Percentiles rank a stretch among this genome's conserved stretches.
Conservation (phyloP, 37 sponge, comb jelly and placozoan genomes). For the Cliona cf. orientalis region DNA sequence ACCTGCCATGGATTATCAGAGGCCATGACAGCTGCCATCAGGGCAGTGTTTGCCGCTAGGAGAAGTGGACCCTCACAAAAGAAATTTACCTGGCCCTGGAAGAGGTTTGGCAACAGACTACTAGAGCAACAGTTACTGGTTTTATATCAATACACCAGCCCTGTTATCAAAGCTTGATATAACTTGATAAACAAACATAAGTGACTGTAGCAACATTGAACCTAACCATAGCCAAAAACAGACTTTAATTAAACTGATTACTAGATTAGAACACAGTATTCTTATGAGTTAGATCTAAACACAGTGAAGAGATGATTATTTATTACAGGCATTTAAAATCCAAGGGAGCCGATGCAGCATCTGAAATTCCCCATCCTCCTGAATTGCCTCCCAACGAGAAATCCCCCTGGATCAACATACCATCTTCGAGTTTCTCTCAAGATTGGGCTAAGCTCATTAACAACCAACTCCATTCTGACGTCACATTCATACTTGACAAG, state of each 20-base stretch:
- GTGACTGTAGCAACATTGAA: too few species aligned
- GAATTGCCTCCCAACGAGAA: slow-evolving; percentile 63
- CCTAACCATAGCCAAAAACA: too few species aligned
- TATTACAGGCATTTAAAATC: slow-evolving; percentile 1
- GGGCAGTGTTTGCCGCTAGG: slow-evolving; percentile 12
- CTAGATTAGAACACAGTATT: too few species aligned
- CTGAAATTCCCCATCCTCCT: slow-evolving; percentile 79
- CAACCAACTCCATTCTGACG: slow-evolving; percentile 44
- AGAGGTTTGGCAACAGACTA: too few species aligned
- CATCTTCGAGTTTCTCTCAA: slow-evolving; percentile 35
- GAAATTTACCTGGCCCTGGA: slow-evolving; percentile 53
- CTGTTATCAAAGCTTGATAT: too few species aligned
- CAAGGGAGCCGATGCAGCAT: slow-evolving; percentile 10
- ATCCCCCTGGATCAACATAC: slow-evolving; percentile 88
- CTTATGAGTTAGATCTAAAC: too few species aligned
- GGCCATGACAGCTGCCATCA: slow-evolving; percentile 50
- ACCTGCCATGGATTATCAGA: slow-evolving; percentile 32
- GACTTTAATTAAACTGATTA: too few species aligned
- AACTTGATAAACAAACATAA: too few species aligned
- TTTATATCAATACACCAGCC: too few species aligned
- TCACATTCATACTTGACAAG: slow-evolving; percentile 36
- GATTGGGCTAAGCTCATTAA: slow-evolving; percentile 67
- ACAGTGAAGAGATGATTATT: too few species aligned
- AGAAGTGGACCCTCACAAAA: too few species aligned
- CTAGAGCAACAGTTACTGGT: too few species aligned